These are phyloP conservation scores for Choloepus didactylus DNA, from an alignment of 2,797 vertebrate genomes.

Conservation along the genomic window DNA sequence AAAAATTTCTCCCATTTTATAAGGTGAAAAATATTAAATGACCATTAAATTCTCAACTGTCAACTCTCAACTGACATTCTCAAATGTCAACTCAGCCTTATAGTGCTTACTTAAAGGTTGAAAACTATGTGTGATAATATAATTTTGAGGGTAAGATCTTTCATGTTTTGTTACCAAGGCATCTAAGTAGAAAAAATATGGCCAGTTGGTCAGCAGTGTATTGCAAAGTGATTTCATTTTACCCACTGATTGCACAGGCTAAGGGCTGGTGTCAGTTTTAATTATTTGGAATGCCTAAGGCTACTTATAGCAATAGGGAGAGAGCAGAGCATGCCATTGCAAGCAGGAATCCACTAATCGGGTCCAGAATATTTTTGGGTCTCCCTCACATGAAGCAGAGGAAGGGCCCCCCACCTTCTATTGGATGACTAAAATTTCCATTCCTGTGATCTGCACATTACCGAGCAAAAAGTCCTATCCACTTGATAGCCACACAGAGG, in stretches of 20 bases:
- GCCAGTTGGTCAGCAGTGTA: background rate
- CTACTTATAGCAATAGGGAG: background rate
- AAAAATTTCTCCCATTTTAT: background rate
- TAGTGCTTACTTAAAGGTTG: background rate
- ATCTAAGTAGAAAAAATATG: slow-evolving; percentile 20
- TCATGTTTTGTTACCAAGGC: slow-evolving; percentile 20
- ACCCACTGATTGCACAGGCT: slow-evolving; percentile 13
- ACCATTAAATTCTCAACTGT: background rate
- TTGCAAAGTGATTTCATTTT: slow-evolving; percentile 32
- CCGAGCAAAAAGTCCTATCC: background rate
- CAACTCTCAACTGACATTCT: too few species aligned
- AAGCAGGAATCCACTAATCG: background rate
- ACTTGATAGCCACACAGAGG: background rate
- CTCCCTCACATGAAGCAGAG: background rate
- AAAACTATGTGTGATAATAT: background rate
- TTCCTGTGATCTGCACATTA: background rate
- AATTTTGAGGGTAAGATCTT: slow-evolving; percentile 46
- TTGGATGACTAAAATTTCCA: background rate
- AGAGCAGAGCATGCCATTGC: background rate
- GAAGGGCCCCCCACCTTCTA: background rate
- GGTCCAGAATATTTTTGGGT: background rate
- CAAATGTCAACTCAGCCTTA: background rate
- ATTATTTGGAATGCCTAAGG: slow-evolving; percentile 20
- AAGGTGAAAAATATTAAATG: slow-evolving; percentile 36
- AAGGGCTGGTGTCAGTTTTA: background rate